Evolutionary conservation across 1,140 invertebrate species (phyloP), one percentile per base, ranked within the genome.

Genomic region (Drosophila carrolli): DNA sequence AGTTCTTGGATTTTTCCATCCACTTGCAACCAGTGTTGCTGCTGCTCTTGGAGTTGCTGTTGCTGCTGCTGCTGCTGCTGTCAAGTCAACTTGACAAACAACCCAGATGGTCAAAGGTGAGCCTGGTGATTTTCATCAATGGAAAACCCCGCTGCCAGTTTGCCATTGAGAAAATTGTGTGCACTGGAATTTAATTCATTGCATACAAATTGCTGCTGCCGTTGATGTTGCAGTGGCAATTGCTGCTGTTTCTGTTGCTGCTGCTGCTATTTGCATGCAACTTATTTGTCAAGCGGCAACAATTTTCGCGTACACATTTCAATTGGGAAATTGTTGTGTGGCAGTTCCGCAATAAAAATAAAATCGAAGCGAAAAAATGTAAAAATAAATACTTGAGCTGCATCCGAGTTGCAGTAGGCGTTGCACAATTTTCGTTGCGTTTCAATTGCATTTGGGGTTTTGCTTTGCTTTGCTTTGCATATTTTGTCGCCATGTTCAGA

Each of bases 281-380:
- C 79, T 86, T 81, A 82, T 86, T 88, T 86, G 75, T 86, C 83
- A 86, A 86, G 59, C 70, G 50, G 51, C 75, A 76, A 82, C 79
- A 82, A 88, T 88, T 82, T 88, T 88, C 68, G 66, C 79, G 76
- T 80, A 88, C 79, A 89, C 83, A 80, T 89, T 89, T 83, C 68
- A 88, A 83, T 83, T 89, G 83, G 81, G 83, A 88, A 88, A 88
- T 86, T 82, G 83, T 78, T 81, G 43, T 81, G 75, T 81, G 74
- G 60, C 78, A 86, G 68, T 59, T 65, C 63, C 82, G 72, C 74
- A 86, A 67, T 75, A 40, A 75, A 75, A 75, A 75, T 63, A 73
- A 61, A 48, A 75, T 50, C 47, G 43, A 75, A 58, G 38, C 55
- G 23, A n/a, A 53, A 38, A 51, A 57, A 40, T 53, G 23, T 44